Evolutionary conservation across 2,113 vertebrate genomes (phyloP), one percentile per base, ranked within the genome.

Genomic region (Grammomys surdaster): DNA sequence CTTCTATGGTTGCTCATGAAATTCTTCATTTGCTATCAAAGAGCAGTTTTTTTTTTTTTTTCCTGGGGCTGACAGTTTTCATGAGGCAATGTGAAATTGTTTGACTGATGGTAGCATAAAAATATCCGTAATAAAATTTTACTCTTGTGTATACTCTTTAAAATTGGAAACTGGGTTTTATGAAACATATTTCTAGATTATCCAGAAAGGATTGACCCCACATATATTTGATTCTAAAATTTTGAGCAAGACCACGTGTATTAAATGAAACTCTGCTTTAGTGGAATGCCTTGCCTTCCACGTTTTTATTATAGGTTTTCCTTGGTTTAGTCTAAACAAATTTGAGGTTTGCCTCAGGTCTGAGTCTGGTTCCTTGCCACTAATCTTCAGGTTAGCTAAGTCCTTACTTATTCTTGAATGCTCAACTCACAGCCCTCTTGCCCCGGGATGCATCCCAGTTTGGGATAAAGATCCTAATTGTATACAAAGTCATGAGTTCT

Each of bases 181-280:
- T 48, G 43, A 96, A 70, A 72, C 36, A 67, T 86, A 76, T 54
- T 86, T 28, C n/a, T 86, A 69, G 4, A 88, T 48, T 76, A 24
- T 82, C 89, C 85, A 65, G 31, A 80, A 96, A 86, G 76, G 85
- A 73, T 8, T 77, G 36, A 19, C 31, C 75, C 91, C 36, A 91
- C 33, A 67, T 43, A 81, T 56, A 93, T n/a, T 75, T 78, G 40
- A 95, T 56, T 92, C 58, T 36, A 88, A 54, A 1, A 93, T 96
- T 96, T 97, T 1, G 1, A 28, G 58, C 89, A 40, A 77, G 54
- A 94, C 89, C 1, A 11, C 28, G 3, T 13, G 76, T 24, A 88
- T 67, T 70, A 96, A 92, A 93, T 70, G 46, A 91, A 98, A 95
- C 22, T 97, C 51, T 70, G 19, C 91, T n/a, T 33, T 94, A 33